Conservation (phyloP, 2,888 invertebrate genomes). For the Drosophila trichaetosa region DNA sequence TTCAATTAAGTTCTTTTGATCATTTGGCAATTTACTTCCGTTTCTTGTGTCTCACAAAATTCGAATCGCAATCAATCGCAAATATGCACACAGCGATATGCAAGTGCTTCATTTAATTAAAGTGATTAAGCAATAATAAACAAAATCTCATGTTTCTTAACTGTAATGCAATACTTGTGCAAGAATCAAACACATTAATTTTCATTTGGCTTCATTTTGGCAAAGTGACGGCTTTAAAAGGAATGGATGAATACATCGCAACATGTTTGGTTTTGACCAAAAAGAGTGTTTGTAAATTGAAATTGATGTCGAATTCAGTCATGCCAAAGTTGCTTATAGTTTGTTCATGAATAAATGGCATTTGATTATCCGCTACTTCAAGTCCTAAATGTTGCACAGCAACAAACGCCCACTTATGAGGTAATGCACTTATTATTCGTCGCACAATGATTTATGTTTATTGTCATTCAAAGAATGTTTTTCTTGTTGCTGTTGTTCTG, state of each 20-base stretch:
- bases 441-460: background rate
- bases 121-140: background rate
- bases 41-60: background rate
- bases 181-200: background rate
- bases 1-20: background rate
- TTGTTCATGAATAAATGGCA: background rate
- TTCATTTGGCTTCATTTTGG: background rate
- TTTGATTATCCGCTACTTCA: background rate
- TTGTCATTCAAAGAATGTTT: background rate
- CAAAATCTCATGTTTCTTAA: background rate
- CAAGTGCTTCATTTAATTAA: background rate
- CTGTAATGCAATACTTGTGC: background rate
- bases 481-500: background rate
- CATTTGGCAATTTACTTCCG: background rate
- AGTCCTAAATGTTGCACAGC: background rate
- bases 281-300: background rate
- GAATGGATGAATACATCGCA: background rate
- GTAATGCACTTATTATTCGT: background rate
- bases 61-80: background rate
- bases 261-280: background rate
- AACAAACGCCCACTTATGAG: background rate
- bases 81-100: background rate
- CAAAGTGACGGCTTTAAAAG: background rate
- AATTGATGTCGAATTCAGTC: background rate
- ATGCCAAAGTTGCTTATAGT: background rate